These are phyloP conservation scores for Pollachius pollachius DNA, from an alignment of 2,113 vertebrate genomes.

Conservation along the genomic window DNA sequence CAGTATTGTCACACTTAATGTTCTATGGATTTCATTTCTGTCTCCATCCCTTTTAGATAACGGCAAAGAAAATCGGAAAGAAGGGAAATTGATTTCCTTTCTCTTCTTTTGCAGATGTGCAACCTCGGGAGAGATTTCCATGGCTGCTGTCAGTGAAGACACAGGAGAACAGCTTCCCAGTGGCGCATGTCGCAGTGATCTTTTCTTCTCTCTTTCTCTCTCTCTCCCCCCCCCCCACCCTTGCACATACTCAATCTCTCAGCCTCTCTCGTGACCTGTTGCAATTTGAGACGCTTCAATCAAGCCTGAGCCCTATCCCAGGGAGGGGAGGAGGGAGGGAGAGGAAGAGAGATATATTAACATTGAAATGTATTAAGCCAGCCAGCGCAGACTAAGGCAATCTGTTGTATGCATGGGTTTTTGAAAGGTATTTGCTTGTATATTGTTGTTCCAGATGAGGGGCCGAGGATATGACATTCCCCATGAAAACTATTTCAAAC, in stretches of 20 bases:
- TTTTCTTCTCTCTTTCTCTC: constrained; percentile 28
- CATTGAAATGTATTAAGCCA: too few species aligned
- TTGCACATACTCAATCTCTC: too few species aligned
- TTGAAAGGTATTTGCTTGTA: background rate
- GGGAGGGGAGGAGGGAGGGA: background rate
- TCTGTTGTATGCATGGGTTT: too few species aligned
- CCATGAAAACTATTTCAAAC: too few species aligned
- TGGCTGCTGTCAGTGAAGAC: constrained; percentile 27
- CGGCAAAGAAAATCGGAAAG: constrained; percentile 6
- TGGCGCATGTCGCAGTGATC: constrained; percentile 35
- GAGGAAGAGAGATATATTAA: background rate
- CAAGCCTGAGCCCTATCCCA: background rate
- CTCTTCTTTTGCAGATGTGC: constrained; percentile 14
- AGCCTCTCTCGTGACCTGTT: background rate
- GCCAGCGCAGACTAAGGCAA: too few species aligned
- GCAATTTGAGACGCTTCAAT: background rate
- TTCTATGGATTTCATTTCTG: constrained; percentile 22
- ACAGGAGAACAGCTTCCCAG: constrained; percentile 12
- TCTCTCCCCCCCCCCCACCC: constrained; percentile 8
- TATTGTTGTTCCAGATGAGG: too few species aligned
- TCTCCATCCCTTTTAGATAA: constrained; percentile 4
- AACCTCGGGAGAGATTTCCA: constrained; percentile 27
- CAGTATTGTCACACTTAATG: constrained; percentile 18
- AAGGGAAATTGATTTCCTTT: constrained; percentile 50
- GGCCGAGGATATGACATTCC: too few species aligned